Base-by-base conservation (phyloP, 2,888 invertebrate species). In the Xestia ashworthii region DNA sequence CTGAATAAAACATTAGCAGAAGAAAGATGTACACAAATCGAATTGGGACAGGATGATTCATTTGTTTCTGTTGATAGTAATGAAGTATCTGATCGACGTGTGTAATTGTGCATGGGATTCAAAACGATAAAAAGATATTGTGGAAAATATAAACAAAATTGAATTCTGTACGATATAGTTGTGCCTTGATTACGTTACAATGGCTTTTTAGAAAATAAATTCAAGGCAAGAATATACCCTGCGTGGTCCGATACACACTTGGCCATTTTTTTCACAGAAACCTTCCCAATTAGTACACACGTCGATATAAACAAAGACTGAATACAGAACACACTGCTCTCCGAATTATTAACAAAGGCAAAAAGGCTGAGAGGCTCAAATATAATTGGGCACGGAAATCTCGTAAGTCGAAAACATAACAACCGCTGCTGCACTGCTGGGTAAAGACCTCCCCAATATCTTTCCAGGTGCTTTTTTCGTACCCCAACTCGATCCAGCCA, bases 1-100 rank as follows among this genome's bases (percentile, higher is more conserved):
- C 93, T 95, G 94, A 94, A 95, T 95, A 95, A 95, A 94, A 95
- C 95, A 96, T 96, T 93, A 94, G 92, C 83, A 86, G 87, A 93
- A 93, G 92, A 91, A 92, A 91, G 89, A 92, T 91, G 91, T 91
- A 91, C 87, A 90, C 89, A 90, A 93, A 94, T 94, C 93, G 93
- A 93, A 94, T 93, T 91, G 90, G 89, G 88, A 89, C 89, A 85
- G 90, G 89, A 91, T 92, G 92, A 93, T 93, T 93, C 91, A 92
- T 92, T 90, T 91, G 89, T 92, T 91, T 92, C 86, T 89, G 77
- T 76, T 80, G 83, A 89, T 90, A 87, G 85, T 89, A 86, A 89
- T 90, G 86, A 88, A 84, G 86, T 88, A 90, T 84, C 83, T 76
- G 85, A 82, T 82, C 72, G 75, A 86, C 82, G 77, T 83, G 84